Base-by-base conservation (phyloP, 2,113 vertebrate genomes). In the Megaleporinus macrocephalus region DNA sequence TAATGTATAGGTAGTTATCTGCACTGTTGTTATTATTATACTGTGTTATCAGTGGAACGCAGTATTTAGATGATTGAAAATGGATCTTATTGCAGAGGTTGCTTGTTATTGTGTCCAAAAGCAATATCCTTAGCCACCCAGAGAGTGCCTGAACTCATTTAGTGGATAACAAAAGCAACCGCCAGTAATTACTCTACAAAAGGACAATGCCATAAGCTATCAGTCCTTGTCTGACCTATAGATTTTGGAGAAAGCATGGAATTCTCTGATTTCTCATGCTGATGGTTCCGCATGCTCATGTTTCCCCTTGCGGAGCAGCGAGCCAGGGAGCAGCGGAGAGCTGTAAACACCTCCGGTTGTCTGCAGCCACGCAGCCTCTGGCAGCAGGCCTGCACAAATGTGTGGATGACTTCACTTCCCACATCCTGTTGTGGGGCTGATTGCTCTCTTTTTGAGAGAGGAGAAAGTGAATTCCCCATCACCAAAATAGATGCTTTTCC, bases 401-500 rank as follows among this genome's bases (percentile, higher is more conserved):
- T 88, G 89, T 87, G 86, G 90, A 91, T 94, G 92, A 95, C 91
- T 87, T 94, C 92, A 93, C 89, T 91, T 90, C 93, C 92, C 91
- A 91, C 92, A 94, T 95, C 92, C 93, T 93, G 90, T 90, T 88
- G 89, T 90, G 88, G 33, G 57, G 73, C 77, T 92, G 90, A 92
- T 92, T 90, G 88, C 88, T 91, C 89, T 92, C 88, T 92, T 90
- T 92, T 89, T 88, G 83, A 41, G 85, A 81, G 87, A 86, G 76
- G 59, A 77, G 85, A 82, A 83, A 61, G 84, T 84, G 83, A 89
- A 92, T 91, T 92, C 90, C 88, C 86, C 73, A 78, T 86, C 88
- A 86, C 89, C 86, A 74, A 88, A 88, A 90, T 86, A 87, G 82
- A 65, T 24, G 57, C 33, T 66, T 63, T 44, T 79, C 78, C 76